Evolutionary conservation across 2,797 vertebrate genomes (phyloP).

Genomic region (Microtus californicus): DNA sequence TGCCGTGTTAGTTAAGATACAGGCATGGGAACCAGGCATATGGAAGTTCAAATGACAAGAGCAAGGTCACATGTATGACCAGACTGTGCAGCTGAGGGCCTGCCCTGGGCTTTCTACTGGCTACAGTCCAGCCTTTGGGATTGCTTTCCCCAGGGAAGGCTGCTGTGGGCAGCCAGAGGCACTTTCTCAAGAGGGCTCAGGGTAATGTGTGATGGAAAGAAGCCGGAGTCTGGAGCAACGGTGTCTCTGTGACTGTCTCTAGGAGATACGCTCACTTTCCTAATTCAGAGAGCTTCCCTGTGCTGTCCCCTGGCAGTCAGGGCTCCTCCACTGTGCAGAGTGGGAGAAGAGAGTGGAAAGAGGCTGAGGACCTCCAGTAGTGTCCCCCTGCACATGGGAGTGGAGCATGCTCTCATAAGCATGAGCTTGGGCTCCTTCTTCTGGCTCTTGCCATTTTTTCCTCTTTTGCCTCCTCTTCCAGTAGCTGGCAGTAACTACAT

Average conservation of each 20-base stretch:
- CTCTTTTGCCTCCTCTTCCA: neutral
- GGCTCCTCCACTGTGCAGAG: neutral
- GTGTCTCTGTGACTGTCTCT: neutral
- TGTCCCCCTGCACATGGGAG: neutral
- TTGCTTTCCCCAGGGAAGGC: neutral
- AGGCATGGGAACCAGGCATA: neutral
- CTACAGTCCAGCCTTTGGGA: neutral
- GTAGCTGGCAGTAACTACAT: neutral
- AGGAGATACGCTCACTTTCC: neutral
- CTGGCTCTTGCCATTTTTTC: neutral
- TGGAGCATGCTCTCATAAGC: neutral
- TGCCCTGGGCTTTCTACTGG: neutral
- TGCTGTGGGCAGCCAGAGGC: neutral
- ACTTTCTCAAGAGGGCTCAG: neutral
- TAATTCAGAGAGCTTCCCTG: neutral
- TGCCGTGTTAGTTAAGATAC: neutral
- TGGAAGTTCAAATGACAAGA: neutral
- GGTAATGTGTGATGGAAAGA: neutral
- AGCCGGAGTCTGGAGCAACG: neutral
- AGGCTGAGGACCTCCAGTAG: neutral
- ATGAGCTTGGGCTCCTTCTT: neutral
- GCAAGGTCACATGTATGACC: neutral
- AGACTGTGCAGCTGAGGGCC: neutral
- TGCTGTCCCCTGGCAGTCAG: neutral
- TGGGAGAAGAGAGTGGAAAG: neutral